Evolutionary conservation across 2,888 invertebrate species (phyloP).

Genomic region (Epinotia ramella): DNA sequence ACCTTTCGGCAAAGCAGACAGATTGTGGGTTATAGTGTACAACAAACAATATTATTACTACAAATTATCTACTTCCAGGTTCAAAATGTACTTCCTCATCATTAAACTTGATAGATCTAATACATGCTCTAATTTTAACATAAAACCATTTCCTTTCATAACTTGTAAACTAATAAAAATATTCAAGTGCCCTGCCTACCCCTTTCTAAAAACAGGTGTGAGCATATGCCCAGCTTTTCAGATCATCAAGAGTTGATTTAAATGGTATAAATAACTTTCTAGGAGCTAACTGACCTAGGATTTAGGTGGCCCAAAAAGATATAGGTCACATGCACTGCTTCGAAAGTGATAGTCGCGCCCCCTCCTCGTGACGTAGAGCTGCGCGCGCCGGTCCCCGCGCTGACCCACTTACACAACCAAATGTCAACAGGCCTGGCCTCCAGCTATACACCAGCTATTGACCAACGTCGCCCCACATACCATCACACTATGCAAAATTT

Average conservation of each 20-base stretch:
- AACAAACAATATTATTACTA: background rate
- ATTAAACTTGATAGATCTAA: too few relatives aligned
- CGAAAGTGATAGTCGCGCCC: constrained; percentile 67
- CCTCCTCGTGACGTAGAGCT: constrained; percentile 68
- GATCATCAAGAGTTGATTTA: background rate
- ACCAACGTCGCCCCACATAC: constrained; percentile 67
- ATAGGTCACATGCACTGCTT: constrained; percentile 44
- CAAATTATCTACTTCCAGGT: too few relatives aligned
- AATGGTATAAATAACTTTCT: constrained; percentile 27
- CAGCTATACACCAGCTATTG: constrained; percentile 60
- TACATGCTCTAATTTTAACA: background rate
- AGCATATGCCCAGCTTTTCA: background rate
- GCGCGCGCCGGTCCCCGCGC: constrained; percentile 74
- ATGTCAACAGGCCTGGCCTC: constrained; percentile 76
- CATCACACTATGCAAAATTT: constrained; percentile 16
- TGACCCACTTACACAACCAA: constrained; percentile 76
- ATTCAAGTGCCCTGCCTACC: background rate
- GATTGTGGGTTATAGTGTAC: too few relatives aligned
- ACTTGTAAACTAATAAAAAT: background rate
- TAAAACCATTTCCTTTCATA: background rate
- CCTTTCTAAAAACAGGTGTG: background rate
- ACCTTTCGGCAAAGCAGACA: too few relatives aligned
- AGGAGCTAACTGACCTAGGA: constrained; percentile 47
- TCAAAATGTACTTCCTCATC: too few relatives aligned
- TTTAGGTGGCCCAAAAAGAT: constrained; percentile 47